Evolutionary conservation across 2,113 vertebrate genomes (phyloP), one percentile per base, ranked within the genome.

Genomic region (Tragelaphus buxtoni): DNA sequence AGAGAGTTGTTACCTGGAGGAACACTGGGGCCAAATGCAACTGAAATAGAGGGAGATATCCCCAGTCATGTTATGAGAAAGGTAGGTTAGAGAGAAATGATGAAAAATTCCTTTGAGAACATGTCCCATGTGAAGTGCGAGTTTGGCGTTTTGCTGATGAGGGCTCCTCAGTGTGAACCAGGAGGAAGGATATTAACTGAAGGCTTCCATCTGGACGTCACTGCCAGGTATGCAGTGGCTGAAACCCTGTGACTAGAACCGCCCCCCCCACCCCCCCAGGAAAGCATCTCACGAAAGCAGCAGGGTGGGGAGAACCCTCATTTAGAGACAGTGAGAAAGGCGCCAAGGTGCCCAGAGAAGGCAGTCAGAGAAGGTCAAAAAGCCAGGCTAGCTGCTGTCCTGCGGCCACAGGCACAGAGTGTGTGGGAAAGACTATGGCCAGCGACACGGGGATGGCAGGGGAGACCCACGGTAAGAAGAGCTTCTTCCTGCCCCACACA

Each of bases 401-500:
- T 42, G 63, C 12, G 8, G 55, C 16, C 69, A 51, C 22, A n/a
- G 9, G 9, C 7, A 14, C 10, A 10, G 20, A 22, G n/a, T 26
- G 4, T 55, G 12, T n/a, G 14, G 69, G 49, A 65, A 94, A 13
- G 72, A 32, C 14, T 3, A 12, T 35, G 22, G 9, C 45, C 35
- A 26, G 47, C 0, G 7, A 53, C 32, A 32, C 20, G 42, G 65
- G 39, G 13, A 53, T 7, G 26, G 14, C 10, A 53, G 61, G 5
- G 47, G 47, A 79, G 30, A 32, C 9, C 30, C 28, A 11, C 0
- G 0, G 17, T 51, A 9, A 74, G 2, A 7, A 39, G 4, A 28
- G 4, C 11, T 24, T 77, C 51, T 47, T n/a, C n/a, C n/a, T 39
- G 24, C 30, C 22, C 28, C 35, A 17, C 39, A 56, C 14, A 51